Evolutionary conservation across 2,113 vertebrate genomes (phyloP), one percentile per base, ranked within the genome.

Genomic region (Catagonus wagneri): DNA sequence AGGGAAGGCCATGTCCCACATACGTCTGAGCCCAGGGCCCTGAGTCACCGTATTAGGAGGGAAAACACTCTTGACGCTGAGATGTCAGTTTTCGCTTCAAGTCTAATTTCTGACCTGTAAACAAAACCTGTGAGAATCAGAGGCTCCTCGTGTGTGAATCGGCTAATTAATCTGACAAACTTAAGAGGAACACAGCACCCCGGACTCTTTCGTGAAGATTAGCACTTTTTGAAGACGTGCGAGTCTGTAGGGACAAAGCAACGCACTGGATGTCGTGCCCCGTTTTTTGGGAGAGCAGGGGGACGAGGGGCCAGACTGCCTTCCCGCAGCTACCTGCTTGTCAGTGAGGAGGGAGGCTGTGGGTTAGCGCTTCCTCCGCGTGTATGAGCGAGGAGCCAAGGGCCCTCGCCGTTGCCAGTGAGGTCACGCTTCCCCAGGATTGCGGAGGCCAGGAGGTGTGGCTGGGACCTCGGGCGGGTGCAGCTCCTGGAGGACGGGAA

Each of bases 191-290:
- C 0, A 3, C 86, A 54, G 71, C 13, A 11, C 34, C 22, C 23
- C 29, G 16, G 84, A 22, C 80, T 72, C 44, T 68, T 63, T 29
- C 7, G 85, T 78, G 92, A 95, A 85, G 81, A 65, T 95, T 83
- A 74, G 88, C 94, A 74, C 96, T 86, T 95, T 84, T 50, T 27
- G 90, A 81, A 78, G 52, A 94, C 74, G 90, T 39, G 79, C 2
- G 36, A 83, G 58, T 84, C 90, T 94, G 52, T 90, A 2, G 2
- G 96, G 94, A 94, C 92, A 96, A 72, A 93, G 95, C 71, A 72
- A n/a, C 94, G 80, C 34, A 23, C 20, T 6, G 1, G 23, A 6
- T 13, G 0, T 12, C 1, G 58, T 6, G 25, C 22, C 84, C 83
- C 69, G 83, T 10, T 58, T 72, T 83, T 94, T 20, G 39, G 29